A percentile compares a stretch with the other conserved stretches of the same genome.
These are phyloP conservation scores for Dendronephthya gigantea DNA, from an alignment of 64 coral and sea anemone species.

Conservation along the genomic window DNA sequence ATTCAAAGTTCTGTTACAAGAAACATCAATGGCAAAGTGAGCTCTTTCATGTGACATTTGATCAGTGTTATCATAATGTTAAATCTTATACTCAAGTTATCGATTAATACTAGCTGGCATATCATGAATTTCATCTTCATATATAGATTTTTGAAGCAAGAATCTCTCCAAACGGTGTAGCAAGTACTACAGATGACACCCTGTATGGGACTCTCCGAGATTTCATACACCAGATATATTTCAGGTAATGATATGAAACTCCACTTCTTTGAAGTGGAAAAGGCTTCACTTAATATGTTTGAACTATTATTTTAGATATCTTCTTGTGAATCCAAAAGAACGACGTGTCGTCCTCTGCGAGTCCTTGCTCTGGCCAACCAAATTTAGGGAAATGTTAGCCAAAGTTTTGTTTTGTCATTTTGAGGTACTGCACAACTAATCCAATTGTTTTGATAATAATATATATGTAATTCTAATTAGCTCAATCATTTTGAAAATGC, in stretches of 20 bases:
- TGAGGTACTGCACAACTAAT: constrained; percentile 71
- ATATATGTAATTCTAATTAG: no score
- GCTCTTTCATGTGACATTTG: no score
- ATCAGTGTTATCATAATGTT: no score
- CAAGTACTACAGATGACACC: not conserved
- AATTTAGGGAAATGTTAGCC: constrained; percentile 72
- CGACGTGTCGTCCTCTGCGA: constrained; percentile 85
- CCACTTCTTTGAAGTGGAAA: no score
- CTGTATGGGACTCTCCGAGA: not conserved
- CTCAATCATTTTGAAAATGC: no score
- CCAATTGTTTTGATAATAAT: no score
- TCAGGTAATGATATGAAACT: not conserved
- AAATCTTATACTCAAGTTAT: not conserved
- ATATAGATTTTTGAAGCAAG: not conserved
- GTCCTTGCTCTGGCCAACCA: constrained; percentile 71
- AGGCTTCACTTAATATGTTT: no score
- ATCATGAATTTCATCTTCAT: not conserved
- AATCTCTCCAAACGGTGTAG: not conserved
- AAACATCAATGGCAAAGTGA: constrained; percentile 87
- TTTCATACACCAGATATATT: not conserved
- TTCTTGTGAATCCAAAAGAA: constrained; percentile 91
- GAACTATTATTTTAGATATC: constrained; percentile 42
- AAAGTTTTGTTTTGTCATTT: constrained; percentile 97
- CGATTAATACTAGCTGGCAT: not conserved
- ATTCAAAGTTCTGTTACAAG: constrained; percentile 65